Evolutionary conservation across 2,797 vertebrate genomes (phyloP).

Genomic region (Amblyraja radiata): DNA sequence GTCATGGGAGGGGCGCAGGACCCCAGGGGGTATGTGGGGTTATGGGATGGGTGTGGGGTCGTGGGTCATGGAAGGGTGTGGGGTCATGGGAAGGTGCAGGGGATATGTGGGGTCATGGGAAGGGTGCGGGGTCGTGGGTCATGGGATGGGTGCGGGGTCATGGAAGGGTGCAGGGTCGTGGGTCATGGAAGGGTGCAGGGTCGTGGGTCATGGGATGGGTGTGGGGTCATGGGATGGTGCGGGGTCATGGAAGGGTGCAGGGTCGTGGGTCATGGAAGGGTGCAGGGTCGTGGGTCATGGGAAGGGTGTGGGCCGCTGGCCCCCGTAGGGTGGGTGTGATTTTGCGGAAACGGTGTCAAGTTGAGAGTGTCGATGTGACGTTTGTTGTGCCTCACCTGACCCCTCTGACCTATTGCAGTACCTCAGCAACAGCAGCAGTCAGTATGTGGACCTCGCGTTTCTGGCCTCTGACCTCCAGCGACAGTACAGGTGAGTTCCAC

Average conservation of each 20-base stretch:
- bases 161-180: background rate
- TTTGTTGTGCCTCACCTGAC: background rate
- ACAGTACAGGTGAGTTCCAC: conserved; percentile 67
- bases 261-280: too few relatives aligned
- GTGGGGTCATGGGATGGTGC: too few relatives aligned
- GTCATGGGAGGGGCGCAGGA: too few relatives aligned
- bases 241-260: background rate
- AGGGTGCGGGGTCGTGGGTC: too few relatives aligned
- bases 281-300: too few relatives aligned
- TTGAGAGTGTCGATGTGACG: too few relatives aligned
- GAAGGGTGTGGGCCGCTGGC: too few relatives aligned
- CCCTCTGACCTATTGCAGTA: conserved; percentile 62
- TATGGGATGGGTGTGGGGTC: background rate
- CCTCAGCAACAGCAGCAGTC: conserved; percentile 61
- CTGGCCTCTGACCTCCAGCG: conserved; percentile 78
- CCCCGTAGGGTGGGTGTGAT: background rate
- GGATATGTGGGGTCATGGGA: too few relatives aligned
- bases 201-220: too few relatives aligned
- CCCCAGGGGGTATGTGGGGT: too few relatives aligned
- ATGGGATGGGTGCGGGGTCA: too few relatives aligned
- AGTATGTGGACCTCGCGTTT: conserved; percentile 72
- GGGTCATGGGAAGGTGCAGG: background rate
- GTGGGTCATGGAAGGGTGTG: background rate
- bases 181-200: too few relatives aligned
- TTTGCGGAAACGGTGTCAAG: background rate